Base-by-base conservation (phyloP, 2,797 vertebrate species). In the Sciurus carolinensis region DNA sequence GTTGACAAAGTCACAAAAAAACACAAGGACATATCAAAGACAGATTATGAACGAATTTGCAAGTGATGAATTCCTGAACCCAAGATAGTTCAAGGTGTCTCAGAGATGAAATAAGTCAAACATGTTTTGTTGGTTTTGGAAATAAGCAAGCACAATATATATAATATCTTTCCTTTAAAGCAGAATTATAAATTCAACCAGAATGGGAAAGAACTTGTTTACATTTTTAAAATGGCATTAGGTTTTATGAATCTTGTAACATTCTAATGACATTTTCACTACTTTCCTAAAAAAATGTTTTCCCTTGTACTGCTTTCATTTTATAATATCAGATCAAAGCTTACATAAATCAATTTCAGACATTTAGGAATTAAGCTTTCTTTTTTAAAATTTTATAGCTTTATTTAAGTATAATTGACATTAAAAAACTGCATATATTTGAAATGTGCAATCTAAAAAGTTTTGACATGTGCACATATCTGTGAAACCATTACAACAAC, bases 1-100 rank as follows among this genome's bases (percentile, higher is more conserved):
- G 81, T 18, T 72, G 83, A 84, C 52, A 52, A 18, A 83, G 79
- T 30, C 85, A 76, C 20, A 44, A 33, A 76, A 57, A 66, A 83
- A 5, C 22, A 71, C 62, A 95, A 71, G 71, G 57, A 30, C 18
- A 13, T 87, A 85, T 52, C 62, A 39, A 77, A 97, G 59, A 82
- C n/a, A 71, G 87, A 62, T 52, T 67, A 5, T 71, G 67, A 87
- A 87, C 47, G n/a, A 77, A 42, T 71, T 59, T 91, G 24, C 22
- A 66, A n/a, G 28, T 26, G 7, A 57, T 59, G 86, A 96, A 93
- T 83, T 92, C 71, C 77, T 44, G 84, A 96, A 87, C 87, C 28
- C 54, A 33, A 75, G 39, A 22, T 47, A 72, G 67, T 76, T 93
- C 90, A 87, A 88, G 82, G 59, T n/a, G 39, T 73, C 76, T 17